These are phyloP conservation scores for Phrynosoma blainvillii DNA, from an alignment of 2,113 vertebrate species.

Conservation along the genomic window DNA sequence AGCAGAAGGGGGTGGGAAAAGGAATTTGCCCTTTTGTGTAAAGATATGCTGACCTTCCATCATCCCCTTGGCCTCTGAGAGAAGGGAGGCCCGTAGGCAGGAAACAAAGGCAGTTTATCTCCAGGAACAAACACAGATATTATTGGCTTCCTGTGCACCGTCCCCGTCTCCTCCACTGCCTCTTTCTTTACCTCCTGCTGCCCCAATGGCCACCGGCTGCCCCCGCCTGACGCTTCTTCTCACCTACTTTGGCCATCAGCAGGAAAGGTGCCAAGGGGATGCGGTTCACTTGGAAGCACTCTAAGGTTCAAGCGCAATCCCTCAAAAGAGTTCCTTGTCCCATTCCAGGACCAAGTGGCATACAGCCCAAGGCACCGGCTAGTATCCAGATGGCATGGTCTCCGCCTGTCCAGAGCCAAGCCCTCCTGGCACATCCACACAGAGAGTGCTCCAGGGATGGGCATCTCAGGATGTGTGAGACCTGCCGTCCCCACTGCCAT, in stretches of 20 bases:
- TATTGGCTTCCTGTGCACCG: slow-evolving; percentile 1
- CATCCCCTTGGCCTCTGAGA: background rate
- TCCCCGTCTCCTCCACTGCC: too few species aligned
- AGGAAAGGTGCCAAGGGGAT: background rate
- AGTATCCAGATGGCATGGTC: background rate
- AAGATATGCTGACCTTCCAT: slow-evolving; percentile 15
- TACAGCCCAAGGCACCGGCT: background rate
- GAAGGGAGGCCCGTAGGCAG: background rate
- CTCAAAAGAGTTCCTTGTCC: background rate
- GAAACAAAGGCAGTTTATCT: slow-evolving; percentile 34
- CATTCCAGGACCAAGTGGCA: background rate
- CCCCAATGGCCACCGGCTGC: background rate
- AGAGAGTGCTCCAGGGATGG: too few species aligned
- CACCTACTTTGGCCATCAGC: background rate
- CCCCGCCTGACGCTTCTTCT: background rate
- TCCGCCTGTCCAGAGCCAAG: too few species aligned
- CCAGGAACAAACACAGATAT: slow-evolving; percentile 16
- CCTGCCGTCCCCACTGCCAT: too few species aligned
- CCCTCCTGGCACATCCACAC: too few species aligned
- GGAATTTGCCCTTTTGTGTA: slow-evolving; percentile 35
- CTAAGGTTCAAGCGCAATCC: background rate
- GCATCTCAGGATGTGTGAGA: too few species aligned
- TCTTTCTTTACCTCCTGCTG: background rate
- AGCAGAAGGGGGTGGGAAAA: background rate
- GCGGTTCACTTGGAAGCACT: background rate